Evolutionary conservation across 2,888 invertebrate species (phyloP).

Genomic region (Heliconius sara): DNA sequence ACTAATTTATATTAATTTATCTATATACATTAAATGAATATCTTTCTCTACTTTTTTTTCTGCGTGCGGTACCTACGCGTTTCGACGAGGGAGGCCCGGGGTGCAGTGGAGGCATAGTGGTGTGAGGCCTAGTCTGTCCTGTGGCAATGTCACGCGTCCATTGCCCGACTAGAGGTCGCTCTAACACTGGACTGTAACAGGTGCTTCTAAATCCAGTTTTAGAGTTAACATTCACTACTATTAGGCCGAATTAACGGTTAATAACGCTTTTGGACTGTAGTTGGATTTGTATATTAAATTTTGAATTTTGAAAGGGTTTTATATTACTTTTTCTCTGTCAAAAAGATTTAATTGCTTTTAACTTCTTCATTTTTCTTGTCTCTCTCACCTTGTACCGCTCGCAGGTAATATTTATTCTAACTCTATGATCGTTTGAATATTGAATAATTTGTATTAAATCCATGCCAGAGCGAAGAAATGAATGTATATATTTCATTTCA

Average conservation of each 20-base stretch:
- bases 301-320: too few species aligned
- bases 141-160: constrained; percentile 78
- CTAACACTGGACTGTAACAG: constrained; percentile 47
- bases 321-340: too few species aligned
- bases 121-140: constrained; percentile 69
- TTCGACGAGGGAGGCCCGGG: constrained; percentile 45
- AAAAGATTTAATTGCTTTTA: too few species aligned
- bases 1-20: too few species aligned
- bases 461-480: too few species aligned
- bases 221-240: background rate
- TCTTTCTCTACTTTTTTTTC: background rate
- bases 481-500: too few species aligned
- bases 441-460: too few species aligned
- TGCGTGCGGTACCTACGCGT: constrained; percentile 19
- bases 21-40: too few species aligned
- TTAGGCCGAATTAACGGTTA: background rate
- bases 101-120: constrained; percentile 61
- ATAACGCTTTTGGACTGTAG: background rate
- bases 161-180: constrained; percentile 75
- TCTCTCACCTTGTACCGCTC: too few species aligned
- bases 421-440: too few species aligned
- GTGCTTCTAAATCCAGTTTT: constrained; percentile 34
- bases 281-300: background rate
- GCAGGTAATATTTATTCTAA: too few species aligned
- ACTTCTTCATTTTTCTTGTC: too few species aligned